These are phyloP conservation scores for Oscheius sp. DNA, from an alignment of 2,888 invertebrate genomes.

Conservation along the genomic window DNA sequence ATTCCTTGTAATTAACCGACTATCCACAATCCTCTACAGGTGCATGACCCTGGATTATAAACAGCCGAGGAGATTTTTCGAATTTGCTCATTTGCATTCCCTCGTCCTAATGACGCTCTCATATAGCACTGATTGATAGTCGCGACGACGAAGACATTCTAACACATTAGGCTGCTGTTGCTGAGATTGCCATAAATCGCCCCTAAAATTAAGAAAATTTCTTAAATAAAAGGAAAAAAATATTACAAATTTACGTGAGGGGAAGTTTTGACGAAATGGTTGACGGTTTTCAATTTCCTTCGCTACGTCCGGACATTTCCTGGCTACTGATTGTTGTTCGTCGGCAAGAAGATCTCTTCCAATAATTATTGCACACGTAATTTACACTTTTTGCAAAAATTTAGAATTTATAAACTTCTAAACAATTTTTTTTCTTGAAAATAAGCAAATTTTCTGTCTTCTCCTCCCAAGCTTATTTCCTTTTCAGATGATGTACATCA, in stretches of 20 bases:
- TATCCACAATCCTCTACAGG: constrained; percentile 13
- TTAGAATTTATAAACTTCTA: no score
- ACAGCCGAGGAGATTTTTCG: constrained; percentile 7
- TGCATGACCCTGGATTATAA: constrained; percentile 35
- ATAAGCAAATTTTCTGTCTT: not conserved
- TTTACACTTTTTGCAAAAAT: not conserved
- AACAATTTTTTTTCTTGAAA: no score
- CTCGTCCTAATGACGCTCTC: constrained; percentile 24
- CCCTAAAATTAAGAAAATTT: not conserved
- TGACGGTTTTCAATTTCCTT: no score
- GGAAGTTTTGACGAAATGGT: no score
- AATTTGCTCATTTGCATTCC: constrained; percentile 30
- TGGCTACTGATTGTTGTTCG: no score
- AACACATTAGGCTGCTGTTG: no score
- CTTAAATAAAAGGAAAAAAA: no score
- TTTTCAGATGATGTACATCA: not conserved
- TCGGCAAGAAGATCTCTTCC: not conserved
- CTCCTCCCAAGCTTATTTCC: not conserved
- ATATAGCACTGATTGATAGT: constrained; percentile 37
- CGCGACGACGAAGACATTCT: constrained; percentile 1
- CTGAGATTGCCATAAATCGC: not conserved
- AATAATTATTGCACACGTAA: not conserved
- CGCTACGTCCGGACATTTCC: no score
- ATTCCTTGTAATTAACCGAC: constrained; percentile 27
- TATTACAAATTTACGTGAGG: no score